Evolutionary conservation across 2,797 vertebrate species (phyloP).

Genomic region (Anguilla marmorata): DNA sequence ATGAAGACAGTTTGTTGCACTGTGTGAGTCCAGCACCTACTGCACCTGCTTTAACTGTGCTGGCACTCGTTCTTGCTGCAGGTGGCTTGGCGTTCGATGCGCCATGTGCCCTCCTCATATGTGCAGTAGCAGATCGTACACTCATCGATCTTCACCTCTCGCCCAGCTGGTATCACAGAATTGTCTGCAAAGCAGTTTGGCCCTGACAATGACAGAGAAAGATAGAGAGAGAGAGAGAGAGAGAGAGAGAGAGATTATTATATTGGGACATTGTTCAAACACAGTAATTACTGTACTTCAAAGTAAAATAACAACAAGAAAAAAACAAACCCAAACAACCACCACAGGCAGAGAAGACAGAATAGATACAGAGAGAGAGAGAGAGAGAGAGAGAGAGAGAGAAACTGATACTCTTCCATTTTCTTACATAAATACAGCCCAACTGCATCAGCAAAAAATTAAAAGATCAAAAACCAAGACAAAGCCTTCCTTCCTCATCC

Average conservation of each 20-base stretch:
- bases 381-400: too few relatives aligned
- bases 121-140: slow-evolving; percentile 99
- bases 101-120: slow-evolving; percentile 96
- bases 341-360: too few relatives aligned
- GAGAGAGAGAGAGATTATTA: not conserved
- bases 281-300: too few relatives aligned
- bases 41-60: slow-evolving; percentile 76
- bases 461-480: too few relatives aligned
- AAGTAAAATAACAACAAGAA: too few relatives aligned
- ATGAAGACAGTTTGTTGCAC: slow-evolving; percentile 55
- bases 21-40: not conserved
- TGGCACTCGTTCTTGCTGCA: slow-evolving; percentile 97
- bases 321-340: too few relatives aligned
- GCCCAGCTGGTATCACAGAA: slow-evolving; percentile 91
- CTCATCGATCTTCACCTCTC: slow-evolving; percentile 94
- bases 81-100: slow-evolving; percentile 94
- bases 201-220: slow-evolving; percentile 65
- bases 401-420: too few relatives aligned
- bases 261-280: too few relatives aligned
- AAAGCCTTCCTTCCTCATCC: too few relatives aligned
- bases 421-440: too few relatives aligned
- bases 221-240: slow-evolving; percentile 27
- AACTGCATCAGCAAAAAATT: too few relatives aligned
- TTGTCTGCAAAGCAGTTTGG: slow-evolving; percentile 98
- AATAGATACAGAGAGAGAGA: too few relatives aligned